phyloP scores from a whole-genome alignment of 2,113 vertebrate genomes.

The Perca flavescens region DNA sequence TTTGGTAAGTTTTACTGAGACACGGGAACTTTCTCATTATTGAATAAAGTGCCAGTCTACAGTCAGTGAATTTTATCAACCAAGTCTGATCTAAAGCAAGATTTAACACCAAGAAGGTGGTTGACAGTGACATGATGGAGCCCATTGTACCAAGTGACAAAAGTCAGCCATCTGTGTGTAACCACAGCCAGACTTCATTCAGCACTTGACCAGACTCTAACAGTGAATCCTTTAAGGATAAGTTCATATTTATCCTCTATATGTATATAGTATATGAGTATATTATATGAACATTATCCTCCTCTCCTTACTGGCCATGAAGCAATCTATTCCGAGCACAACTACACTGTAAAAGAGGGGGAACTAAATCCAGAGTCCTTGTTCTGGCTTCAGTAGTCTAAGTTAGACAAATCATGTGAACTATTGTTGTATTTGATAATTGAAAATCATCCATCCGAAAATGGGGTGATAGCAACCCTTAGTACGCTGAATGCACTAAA shows the following conservation, averaged over 20 bases:
- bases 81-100: not conserved
- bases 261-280: too few relatives aligned
- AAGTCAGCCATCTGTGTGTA: not conserved
- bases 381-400: not conserved
- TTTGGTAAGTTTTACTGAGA: not conserved
- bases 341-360: not conserved
- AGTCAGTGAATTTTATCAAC: not conserved
- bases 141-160: conserved; percentile 2
- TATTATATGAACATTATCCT: not conserved
- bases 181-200: not conserved
- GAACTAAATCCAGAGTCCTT: not conserved
- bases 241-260: not conserved
- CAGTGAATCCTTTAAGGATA: not conserved
- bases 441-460: conserved; percentile 21
- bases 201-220: not conserved
- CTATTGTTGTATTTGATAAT: conserved; percentile 29
- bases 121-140: not conserved
- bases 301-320: not conserved
- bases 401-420: not conserved
- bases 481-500: not conserved
- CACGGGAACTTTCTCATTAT: not conserved
- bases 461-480: not conserved
- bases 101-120: not conserved
- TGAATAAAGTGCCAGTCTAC: not conserved
- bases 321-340: not conserved